A percentile compares a stretch with the other conserved stretches of the same genome.
Evolutionary conservation across 2,797 vertebrate species (phyloP).

Genomic region (Champsocephalus gunnari): DNA sequence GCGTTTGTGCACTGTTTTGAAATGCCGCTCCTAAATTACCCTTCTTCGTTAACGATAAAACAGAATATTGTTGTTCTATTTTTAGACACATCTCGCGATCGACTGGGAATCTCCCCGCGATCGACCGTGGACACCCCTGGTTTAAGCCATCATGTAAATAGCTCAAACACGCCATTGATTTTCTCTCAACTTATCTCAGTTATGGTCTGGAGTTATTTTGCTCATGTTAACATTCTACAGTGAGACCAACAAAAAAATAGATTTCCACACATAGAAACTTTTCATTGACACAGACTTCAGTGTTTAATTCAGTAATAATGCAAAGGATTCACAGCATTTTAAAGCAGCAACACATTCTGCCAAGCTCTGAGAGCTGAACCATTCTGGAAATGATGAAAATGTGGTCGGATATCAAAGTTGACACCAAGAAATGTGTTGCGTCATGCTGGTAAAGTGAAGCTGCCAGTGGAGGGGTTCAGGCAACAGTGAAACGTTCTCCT

Average conservation of each 20-base stretch:
- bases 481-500: slow-evolving; percentile 36
- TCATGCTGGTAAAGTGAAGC: slow-evolving; percentile 44
- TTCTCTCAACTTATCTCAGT: slow-evolving; percentile 1
- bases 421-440: slow-evolving; percentile 49
- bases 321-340: slow-evolving; percentile 16
- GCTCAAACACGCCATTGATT: neutral
- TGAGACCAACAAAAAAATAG: neutral
- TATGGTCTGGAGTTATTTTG: neutral
- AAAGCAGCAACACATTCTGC: slow-evolving; percentile 3
- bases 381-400: slow-evolving; percentile 34
- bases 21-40: too few species aligned
- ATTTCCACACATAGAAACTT: too few species aligned
- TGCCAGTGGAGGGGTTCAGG: slow-evolving; percentile 32
- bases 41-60: too few species aligned
- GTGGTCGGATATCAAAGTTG: slow-evolving; percentile 40
- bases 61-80: too few species aligned
- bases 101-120: too few species aligned
- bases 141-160: neutral
- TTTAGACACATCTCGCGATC: too few species aligned
- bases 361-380: slow-evolving; percentile 15
- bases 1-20: too few species aligned
- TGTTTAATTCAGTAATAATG: slow-evolving; percentile 14
- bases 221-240: neutral
- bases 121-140: too few species aligned
- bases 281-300: too few species aligned